Conservation (phyloP, 2,113 vertebrate species). For the Urocitellus parryii region DNA sequence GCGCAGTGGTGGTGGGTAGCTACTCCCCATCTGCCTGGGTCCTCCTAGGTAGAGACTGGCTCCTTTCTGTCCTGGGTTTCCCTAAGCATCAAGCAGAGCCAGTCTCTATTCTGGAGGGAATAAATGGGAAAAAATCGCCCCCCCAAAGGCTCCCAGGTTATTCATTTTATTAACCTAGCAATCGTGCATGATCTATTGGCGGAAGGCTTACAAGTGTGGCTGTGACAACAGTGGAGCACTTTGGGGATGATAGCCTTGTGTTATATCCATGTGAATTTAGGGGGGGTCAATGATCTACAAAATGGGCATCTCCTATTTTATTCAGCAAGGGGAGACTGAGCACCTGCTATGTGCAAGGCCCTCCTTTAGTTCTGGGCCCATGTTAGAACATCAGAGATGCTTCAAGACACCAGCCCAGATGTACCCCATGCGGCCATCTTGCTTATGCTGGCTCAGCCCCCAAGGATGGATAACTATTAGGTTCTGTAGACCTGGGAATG, state of each 20-base stretch:
- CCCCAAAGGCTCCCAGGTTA: conserved; percentile 5
- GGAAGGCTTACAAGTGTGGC: conserved; percentile 26
- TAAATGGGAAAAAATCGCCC: neutral
- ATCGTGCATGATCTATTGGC: conserved; percentile 34
- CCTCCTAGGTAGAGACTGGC: too few species aligned
- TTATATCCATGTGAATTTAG: neutral
- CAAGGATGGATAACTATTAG: neutral
- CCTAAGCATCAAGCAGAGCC: neutral
- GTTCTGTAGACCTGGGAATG: neutral
- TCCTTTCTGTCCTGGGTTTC: neutral
- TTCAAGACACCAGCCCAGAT: neutral
- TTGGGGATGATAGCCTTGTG: conserved; percentile 20
- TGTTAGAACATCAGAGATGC: neutral
- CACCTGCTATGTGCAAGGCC: neutral
- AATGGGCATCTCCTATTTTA: neutral
- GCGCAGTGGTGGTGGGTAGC: too few species aligned
- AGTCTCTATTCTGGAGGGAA: neutral
- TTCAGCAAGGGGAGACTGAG: neutral
- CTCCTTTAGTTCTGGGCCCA: neutral
- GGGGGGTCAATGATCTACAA: neutral
- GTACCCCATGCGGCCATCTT: neutral
- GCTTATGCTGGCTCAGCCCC: neutral
- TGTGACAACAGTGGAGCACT: conserved; percentile 53
- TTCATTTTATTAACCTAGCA: conserved; percentile 70
- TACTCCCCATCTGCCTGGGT: neutral